Base-by-base conservation (phyloP, 2,888 invertebrate genomes). In the Pterostichus madidus region DNA sequence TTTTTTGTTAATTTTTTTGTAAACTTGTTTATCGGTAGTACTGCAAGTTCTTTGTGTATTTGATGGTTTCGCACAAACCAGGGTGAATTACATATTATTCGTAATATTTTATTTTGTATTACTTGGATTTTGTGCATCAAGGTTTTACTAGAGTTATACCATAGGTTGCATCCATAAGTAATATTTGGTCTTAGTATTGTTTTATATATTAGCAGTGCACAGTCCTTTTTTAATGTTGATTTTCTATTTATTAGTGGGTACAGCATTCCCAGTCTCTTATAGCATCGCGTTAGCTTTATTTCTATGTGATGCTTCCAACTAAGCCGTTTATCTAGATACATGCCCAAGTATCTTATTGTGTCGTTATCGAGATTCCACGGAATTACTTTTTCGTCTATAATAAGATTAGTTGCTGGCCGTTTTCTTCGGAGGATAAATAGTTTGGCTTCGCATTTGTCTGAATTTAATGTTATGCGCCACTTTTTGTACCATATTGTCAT, bases 1-100 rank as follows among this genome's bases (percentile, higher is more conserved):
- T 39, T 68, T 68, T 68, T 10, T 6, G 68, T 39, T 68, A 44
- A 35, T 68, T 68, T 44, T 68, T 35, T 35, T 32, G 11, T 68
- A n/a, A 68, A 39, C 8, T 35, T 32, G 7, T 8, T 44, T 32
- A 68, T 68, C 4, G 44, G 35, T 11, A n/a, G 10, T 15, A 68
- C 32, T 13, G 15, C 15, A 10, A 68, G 68, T 39, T 68, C 68
- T 8, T 5, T 7, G 8, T 13, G 39, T n/a, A 68, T 35, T 39
- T 68, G 35, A 11, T 35, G 31, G 32, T 68, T 68, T 24, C 68
- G 7, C 39, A 32, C 13, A n/a, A 32, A 68, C 68, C 68, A 68
- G 6, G 68, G 7, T 24, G 68, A 10, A n/a, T 68, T 68, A n/a
- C 6, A 13, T 3, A 35, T 68, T 7, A 68, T 68, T 13, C 35